These are phyloP conservation scores for Numenius arquata DNA, from an alignment of 2,113 vertebrate genomes.

Conservation along the genomic window DNA sequence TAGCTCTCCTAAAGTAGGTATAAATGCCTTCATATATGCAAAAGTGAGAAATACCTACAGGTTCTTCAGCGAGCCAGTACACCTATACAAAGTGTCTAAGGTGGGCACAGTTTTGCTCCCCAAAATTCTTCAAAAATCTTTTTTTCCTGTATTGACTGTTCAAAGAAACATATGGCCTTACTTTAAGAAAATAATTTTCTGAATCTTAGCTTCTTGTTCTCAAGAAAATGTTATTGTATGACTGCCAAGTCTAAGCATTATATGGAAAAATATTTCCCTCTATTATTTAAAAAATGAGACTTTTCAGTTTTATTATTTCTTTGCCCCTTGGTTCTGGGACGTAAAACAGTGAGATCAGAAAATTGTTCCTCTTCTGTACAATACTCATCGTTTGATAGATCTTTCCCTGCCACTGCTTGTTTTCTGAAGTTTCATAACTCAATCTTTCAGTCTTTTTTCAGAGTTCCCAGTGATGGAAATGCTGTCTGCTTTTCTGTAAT, in stretches of 20 bases:
- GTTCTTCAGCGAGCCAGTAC: not conserved
- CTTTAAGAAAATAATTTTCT: not conserved
- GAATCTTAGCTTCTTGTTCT: not conserved
- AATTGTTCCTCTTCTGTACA: not conserved
- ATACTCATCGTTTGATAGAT: not conserved
- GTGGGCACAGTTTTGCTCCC: not conserved
- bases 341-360: not conserved
- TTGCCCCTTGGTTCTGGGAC: fast-evolving
- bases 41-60: not conserved
- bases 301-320: not conserved
- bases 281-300: not conserved
- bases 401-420: not conserved
- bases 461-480: not conserved
- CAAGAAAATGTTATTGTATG: not conserved
- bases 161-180: not conserved
- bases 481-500: not conserved
- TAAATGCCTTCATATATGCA: not conserved
- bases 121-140: not conserved
- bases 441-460: not conserved
- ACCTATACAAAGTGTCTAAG: not conserved
- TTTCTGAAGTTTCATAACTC: not conserved
- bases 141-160: not conserved
- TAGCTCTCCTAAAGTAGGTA: not conserved
- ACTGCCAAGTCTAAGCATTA: not conserved
- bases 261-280: not conserved